Evolutionary conservation across 2,113 vertebrate species (phyloP).

Genomic region (Hippolais icterina): DNA sequence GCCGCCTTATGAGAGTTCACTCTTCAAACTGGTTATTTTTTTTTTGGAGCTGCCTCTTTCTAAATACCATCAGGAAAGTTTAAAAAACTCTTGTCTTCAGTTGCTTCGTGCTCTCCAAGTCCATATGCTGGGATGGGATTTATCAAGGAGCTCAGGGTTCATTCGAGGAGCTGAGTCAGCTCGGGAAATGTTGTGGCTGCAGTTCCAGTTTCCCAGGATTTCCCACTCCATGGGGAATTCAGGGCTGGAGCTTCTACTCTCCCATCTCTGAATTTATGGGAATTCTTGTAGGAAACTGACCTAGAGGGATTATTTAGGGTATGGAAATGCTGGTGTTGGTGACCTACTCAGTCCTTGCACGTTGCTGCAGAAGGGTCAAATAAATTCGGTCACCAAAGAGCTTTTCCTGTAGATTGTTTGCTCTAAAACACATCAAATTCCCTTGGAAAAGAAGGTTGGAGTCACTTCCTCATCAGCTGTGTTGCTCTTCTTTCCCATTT

Average conservation of each 20-base stretch:
- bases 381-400: not conserved
- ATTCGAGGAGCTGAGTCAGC: not conserved
- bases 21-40: not conserved
- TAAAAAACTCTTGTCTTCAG: not conserved
- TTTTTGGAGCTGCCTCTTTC: not conserved
- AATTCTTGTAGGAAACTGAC: not conserved
- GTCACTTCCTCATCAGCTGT: not conserved
- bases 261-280: not conserved
- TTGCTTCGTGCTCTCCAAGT: not conserved
- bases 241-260: not conserved
- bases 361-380: not conserved
- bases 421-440: not conserved
- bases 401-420: rapidly evolving
- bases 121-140: not conserved
- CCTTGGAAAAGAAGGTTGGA: not conserved
- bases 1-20: not conserved
- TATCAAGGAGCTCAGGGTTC: not conserved
- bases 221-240: not conserved
- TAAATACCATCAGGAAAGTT: not conserved
- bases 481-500: not conserved
- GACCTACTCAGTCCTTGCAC: not conserved
- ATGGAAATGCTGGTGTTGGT: not conserved
- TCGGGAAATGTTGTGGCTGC: not conserved
- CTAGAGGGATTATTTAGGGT: too few species aligned
- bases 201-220: not conserved